Evolutionary conservation across 92 coral and sea anemone species (phyloP).

Genomic region (Porites lobata): DNA sequence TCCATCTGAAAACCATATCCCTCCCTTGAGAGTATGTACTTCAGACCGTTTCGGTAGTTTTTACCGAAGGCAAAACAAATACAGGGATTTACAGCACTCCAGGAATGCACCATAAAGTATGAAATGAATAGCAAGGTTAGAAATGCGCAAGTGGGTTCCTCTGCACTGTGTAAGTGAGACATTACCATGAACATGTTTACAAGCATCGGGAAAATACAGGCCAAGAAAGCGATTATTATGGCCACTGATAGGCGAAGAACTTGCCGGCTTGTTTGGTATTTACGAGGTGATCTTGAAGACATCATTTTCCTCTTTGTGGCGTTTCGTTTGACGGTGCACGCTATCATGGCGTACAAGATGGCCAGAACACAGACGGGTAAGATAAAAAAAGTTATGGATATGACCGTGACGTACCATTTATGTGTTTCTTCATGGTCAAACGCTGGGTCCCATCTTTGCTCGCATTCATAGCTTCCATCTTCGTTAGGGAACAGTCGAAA

Average conservation of each 20-base stretch:
- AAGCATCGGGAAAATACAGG: constrained; percentile 8
- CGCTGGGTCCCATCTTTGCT: neutral
- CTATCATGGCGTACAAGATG: neutral
- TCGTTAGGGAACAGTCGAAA: neutral
- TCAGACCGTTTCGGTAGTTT: constrained; percentile 5
- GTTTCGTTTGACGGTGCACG: neutral
- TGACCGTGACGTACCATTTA: neutral
- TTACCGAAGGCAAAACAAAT: constrained; percentile 18
- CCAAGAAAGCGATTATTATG: constrained; percentile 10
- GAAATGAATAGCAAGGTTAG: neutral
- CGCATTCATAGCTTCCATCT: neutral
- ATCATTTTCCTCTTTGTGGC: neutral
- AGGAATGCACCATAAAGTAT: neutral
- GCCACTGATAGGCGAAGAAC: constrained; percentile 14
- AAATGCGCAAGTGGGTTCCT: neutral
- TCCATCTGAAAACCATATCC: neutral
- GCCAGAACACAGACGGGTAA: neutral
- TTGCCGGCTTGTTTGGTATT: neutral
- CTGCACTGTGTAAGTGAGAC: neutral
- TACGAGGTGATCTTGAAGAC: neutral
- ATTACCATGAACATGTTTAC: neutral
- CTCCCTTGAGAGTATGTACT: neutral
- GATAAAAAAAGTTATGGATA: neutral
- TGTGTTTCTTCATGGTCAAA: constrained; percentile 5
- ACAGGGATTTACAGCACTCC: constrained; percentile 40